Conservation (phyloP, 2,797 vertebrate species). For the Hippoglossus hippoglossus region DNA sequence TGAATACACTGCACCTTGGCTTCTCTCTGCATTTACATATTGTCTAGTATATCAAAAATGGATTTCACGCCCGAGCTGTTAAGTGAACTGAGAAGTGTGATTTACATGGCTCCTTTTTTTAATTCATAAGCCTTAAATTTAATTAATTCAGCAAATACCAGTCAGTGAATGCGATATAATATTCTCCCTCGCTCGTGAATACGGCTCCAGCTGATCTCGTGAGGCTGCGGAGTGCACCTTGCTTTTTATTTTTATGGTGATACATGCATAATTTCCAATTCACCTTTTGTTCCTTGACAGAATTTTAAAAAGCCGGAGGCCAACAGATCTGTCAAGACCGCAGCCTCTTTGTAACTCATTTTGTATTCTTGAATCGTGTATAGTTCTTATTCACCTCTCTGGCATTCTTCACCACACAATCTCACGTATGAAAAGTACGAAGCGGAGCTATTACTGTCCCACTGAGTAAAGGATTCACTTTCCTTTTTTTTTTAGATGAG, state of each 20-base stretch:
- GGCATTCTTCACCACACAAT: constrained; percentile 45
- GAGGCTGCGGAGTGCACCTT: background rate
- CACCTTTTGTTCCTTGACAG: constrained; percentile 43
- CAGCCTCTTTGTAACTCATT: constrained; percentile 46
- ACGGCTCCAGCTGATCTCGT: constrained; percentile 15
- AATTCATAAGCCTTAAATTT: constrained; percentile 66
- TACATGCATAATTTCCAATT: constrained; percentile 36
- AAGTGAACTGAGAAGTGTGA: constrained; percentile 64
- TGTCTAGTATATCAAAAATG: constrained; percentile 41
- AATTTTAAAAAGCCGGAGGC: constrained; percentile 26
- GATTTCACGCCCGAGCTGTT: constrained; percentile 63
- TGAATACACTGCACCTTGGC: background rate
- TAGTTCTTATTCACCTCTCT: constrained; percentile 51
- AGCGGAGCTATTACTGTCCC: constrained; percentile 51
- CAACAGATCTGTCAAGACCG: constrained; percentile 33
- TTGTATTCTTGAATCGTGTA: constrained; percentile 48
- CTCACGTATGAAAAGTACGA: constrained; percentile 55
- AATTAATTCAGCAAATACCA: constrained; percentile 67
- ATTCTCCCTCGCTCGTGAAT: constrained; percentile 36
- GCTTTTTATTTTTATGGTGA: constrained; percentile 18
- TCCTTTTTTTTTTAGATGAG: background rate
- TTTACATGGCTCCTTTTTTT: constrained; percentile 62
- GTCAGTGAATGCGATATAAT: constrained; percentile 44
- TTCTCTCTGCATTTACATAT: constrained; percentile 15
- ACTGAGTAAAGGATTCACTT: constrained; percentile 41